Conservation (phyloP, 2,797 vertebrate genomes). For the Nothura maculosa region DNA sequence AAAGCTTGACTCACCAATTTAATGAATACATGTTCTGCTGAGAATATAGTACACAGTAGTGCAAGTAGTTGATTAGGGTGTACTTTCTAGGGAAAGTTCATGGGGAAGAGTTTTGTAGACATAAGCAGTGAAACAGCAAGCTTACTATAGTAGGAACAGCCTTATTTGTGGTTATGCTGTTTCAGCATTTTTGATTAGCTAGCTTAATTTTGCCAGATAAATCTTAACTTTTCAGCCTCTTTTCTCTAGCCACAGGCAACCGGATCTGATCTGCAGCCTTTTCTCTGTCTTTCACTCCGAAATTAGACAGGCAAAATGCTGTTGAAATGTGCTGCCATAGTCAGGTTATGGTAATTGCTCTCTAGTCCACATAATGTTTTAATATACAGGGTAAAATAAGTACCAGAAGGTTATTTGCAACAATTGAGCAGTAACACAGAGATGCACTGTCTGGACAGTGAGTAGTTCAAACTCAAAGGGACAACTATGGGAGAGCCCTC, state of each 20-base stretch:
- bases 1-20: neutral
- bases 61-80: neutral
- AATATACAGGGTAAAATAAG: conserved; percentile 20
- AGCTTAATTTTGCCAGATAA: neutral
- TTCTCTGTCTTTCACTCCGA: neutral
- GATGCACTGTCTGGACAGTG: neutral
- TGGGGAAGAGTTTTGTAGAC: neutral
- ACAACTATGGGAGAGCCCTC: neutral
- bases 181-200: conserved; percentile 22
- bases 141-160: neutral
- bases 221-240: neutral
- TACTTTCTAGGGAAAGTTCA: neutral
- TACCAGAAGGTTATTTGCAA: neutral
- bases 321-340: neutral
- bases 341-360: neutral
- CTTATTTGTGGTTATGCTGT: neutral
- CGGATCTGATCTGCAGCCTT: accelerated
- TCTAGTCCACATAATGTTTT: conserved; percentile 32
- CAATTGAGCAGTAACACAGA: neutral
- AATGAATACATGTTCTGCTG: neutral
- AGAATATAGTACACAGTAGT: neutral
- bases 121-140: neutral
- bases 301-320: neutral
- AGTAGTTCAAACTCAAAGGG: neutral
- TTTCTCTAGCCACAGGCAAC: neutral